These are phyloP conservation scores for Blennius ocellaris DNA, from an alignment of 2,113 vertebrate species.

Conservation along the genomic window DNA sequence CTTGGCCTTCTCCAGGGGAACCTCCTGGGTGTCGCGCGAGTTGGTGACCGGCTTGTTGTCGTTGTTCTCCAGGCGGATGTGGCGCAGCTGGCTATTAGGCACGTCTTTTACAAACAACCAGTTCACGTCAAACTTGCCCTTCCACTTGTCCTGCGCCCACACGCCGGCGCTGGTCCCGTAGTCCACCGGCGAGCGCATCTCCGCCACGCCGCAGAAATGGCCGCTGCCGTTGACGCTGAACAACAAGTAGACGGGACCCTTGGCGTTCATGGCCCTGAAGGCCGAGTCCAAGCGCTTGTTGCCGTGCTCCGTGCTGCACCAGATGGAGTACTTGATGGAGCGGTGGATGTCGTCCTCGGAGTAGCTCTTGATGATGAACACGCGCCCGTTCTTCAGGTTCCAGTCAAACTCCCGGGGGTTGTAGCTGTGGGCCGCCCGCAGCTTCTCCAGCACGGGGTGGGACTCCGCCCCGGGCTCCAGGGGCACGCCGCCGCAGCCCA, in stretches of 20 bases:
- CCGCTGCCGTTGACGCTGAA: conserved; percentile 99
- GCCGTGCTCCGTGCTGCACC: conserved; percentile 98
- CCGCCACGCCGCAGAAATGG: conserved; percentile 97
- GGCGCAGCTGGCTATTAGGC: conserved; percentile 97
- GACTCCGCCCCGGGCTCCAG: conserved; percentile 80
- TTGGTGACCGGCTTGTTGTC: conserved; percentile 99
- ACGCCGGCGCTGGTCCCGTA: conserved; percentile 97
- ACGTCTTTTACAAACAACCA: conserved; percentile 99
- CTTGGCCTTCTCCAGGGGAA: conserved; percentile 97
- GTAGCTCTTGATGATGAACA: conserved; percentile 99
- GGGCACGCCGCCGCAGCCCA: conserved; percentile 43
- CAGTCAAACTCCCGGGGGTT: conserved; percentile 98
- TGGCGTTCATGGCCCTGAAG: conserved; percentile 90
- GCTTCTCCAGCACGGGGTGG: conserved; percentile 94
- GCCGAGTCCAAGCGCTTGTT: conserved; percentile 96
- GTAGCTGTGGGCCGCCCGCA: conserved; percentile 96
- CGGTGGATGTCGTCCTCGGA: conserved; percentile 98
- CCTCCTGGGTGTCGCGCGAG: conserved; percentile 98
- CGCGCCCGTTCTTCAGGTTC: conserved; percentile 93
- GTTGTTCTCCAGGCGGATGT: conserved; percentile 98
- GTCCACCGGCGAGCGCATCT: conserved; percentile 99
- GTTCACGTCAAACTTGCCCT: conserved; percentile 98
- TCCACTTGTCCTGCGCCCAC: conserved; percentile 99
- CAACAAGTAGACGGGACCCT: conserved; percentile 94
- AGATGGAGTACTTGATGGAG: conserved; percentile 99